phyloP scores from a whole-genome alignment of 2,888 invertebrate species.

The Caenorhabditis sp. region DNA sequence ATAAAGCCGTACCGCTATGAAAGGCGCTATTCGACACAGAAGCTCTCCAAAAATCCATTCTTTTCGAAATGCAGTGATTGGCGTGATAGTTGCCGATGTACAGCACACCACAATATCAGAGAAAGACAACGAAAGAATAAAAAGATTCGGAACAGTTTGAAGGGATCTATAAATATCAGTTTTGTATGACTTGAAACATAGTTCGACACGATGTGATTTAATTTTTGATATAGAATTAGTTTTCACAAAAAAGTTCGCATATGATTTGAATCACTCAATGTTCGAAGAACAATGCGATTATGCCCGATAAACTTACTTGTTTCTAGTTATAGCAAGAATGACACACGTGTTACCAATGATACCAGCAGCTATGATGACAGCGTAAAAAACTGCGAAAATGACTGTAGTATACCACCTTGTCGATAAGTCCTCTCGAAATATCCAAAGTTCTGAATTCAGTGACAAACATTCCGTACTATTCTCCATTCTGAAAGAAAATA shows the following conservation, averaged over 20 bases:
- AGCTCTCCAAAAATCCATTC: slow-evolving; percentile 67
- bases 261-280: not conserved
- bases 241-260: too few species aligned
- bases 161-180: slow-evolving; percentile 53
- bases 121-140: slow-evolving; percentile 66
- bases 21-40: slow-evolving; percentile 64
- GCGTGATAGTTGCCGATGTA: slow-evolving; percentile 68
- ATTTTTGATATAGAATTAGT: too few species aligned
- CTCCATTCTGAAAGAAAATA: slow-evolving; percentile 51
- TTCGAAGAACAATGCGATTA: too few species aligned
- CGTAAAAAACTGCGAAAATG: slow-evolving; percentile 62
- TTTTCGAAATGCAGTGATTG: slow-evolving; percentile 68
- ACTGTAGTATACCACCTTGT: slow-evolving; percentile 55
- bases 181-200: too few species aligned
- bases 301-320: slow-evolving; percentile 59
- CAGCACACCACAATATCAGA: slow-evolving; percentile 69
- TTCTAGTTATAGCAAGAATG: slow-evolving; percentile 64
- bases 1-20: slow-evolving; percentile 54
- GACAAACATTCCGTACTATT: slow-evolving; percentile 61
- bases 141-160: slow-evolving; percentile 69
- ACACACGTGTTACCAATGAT: slow-evolving; percentile 67
- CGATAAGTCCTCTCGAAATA: slow-evolving; percentile 51
- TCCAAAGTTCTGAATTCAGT: slow-evolving; percentile 65
- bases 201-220: too few species aligned
- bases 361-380: slow-evolving; percentile 63